These are phyloP conservation scores for Sanderia malayensis DNA, from an alignment of 30 jellyfish, hydroid and myxozoan genomes.

Conservation along the genomic window DNA sequence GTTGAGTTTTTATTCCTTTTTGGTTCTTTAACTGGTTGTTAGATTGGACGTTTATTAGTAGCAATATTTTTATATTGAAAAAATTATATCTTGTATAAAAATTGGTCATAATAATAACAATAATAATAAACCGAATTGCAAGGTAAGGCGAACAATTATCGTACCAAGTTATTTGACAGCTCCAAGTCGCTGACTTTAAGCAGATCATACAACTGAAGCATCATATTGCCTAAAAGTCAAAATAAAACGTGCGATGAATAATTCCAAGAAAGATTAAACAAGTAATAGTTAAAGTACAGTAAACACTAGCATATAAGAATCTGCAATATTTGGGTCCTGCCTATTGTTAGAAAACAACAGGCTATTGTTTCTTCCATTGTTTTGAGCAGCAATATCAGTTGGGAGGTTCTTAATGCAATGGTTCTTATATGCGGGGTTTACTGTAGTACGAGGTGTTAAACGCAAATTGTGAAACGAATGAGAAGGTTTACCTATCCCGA, in stretches of 20 bases:
- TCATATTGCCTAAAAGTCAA: constrained; percentile 84
- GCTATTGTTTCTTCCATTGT: neutral
- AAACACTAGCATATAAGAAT: neutral
- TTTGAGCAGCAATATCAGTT: too few species aligned
- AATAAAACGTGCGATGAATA: neutral
- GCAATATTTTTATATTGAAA: too few species aligned
- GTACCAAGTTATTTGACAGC: constrained; percentile 77
- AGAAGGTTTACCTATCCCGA: constrained; percentile 68
- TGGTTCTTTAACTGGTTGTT: too few species aligned
- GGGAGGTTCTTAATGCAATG: too few species aligned
- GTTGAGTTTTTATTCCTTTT: too few species aligned
- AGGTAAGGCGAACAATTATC: neutral
- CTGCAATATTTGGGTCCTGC: neutral
- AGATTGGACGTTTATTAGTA: too few species aligned
- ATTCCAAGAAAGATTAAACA: neutral
- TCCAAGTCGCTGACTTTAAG: constrained; percentile 76
- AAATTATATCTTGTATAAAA: too few species aligned
- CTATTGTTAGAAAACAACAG: neutral
- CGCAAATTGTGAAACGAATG: too few species aligned
- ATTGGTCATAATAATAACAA: too few species aligned
- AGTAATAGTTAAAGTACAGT: too few species aligned
- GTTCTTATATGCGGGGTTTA: too few species aligned
- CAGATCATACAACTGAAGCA: constrained; percentile 55
- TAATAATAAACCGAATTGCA: neutral
- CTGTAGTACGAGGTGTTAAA: too few species aligned